Evolutionary conservation across 1,140 invertebrate species (phyloP), one percentile per base, ranked within the genome.

Genomic region (Musca vetustissima): DNA sequence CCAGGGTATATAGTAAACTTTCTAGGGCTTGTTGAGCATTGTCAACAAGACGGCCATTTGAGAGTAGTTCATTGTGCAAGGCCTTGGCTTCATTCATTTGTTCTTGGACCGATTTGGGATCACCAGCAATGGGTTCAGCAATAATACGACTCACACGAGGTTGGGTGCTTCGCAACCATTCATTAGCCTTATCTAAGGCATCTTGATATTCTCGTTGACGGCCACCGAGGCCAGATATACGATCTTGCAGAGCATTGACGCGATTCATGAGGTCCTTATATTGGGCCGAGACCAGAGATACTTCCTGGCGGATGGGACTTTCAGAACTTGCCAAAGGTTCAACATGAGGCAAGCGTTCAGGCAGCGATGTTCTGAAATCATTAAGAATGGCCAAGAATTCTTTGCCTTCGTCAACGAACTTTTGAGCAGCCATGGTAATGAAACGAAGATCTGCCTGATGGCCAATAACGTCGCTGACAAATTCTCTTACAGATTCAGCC

Each of bases 391-490:
- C 87, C 2, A 95, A 83, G 82, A 94, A 95, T 71, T 95, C 93
- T 86, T 95, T 96, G 76, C 93, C 93, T 81, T 97, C 94, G 75
- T 97, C 94, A 47, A 96, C 88, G 82, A 97, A 98, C 83, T 97
- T 97, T 84, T 97, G 94, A 0, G 93, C 94, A 0, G 93, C 90
- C 91, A 98, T 96, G 1, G 94, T 95, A 68, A 97, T 95, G 80
- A 97, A 98, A 24, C 95, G 86, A 1, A 97, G 84, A 84, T 98
- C 96, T 1, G 94, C 96, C 83, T 97, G 94, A 77, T 97, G 95
- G 2, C 94, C 91, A 73, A 97, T 95, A 0, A 98, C 93, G 83
- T 98, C 95, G 67, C 90, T 92, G n/a, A 95, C 90, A 83, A 98
- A 95, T 71, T 94, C 92, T 43, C 92, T 88, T 2, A 91, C 91